Evolutionary conservation across 2,888 invertebrate species (phyloP).

Genomic region (Disparrhopalites patrizii): DNA sequence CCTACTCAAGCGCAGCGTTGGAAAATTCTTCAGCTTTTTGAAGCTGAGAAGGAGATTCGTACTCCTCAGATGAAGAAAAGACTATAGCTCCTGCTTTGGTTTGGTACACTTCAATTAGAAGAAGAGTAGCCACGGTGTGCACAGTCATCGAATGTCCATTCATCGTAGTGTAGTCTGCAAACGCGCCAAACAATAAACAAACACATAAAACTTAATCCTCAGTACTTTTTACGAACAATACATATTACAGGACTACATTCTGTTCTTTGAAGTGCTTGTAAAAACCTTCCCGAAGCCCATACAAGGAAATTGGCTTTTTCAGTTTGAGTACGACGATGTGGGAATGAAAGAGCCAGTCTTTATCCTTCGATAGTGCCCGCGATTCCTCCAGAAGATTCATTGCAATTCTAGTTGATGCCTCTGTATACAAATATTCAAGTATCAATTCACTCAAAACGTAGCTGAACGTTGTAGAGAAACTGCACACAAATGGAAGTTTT

Average conservation of each 20-base stretch:
- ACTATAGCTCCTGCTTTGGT: neutral
- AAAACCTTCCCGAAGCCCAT: constrained; percentile 2
- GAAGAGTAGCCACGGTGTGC: constrained; percentile 2
- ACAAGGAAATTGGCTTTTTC: constrained; percentile 3
- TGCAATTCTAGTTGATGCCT: neutral
- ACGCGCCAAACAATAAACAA: no score
- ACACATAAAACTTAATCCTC: no score
- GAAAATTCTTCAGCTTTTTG: neutral
- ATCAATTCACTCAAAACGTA: neutral
- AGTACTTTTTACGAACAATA: no score
- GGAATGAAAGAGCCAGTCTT: constrained; percentile 6
- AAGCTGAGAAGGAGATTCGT: neutral
- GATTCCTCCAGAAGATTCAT: constrained; percentile 9
- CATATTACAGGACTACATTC: no score
- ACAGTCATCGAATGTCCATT: constrained; percentile 9
- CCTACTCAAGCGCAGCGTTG: neutral
- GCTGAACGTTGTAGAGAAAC: neutral
- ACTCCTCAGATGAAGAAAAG: neutral
- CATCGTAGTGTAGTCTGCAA: neutral
- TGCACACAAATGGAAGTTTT: neutral
- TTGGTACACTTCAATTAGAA: neutral
- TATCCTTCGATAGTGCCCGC: neutral
- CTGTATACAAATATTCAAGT: no score
- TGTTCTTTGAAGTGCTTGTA: no score
- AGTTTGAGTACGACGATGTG: neutral